Conservation (phyloP, 2,888 invertebrate genomes). For the Laspeyria flexula region DNA sequence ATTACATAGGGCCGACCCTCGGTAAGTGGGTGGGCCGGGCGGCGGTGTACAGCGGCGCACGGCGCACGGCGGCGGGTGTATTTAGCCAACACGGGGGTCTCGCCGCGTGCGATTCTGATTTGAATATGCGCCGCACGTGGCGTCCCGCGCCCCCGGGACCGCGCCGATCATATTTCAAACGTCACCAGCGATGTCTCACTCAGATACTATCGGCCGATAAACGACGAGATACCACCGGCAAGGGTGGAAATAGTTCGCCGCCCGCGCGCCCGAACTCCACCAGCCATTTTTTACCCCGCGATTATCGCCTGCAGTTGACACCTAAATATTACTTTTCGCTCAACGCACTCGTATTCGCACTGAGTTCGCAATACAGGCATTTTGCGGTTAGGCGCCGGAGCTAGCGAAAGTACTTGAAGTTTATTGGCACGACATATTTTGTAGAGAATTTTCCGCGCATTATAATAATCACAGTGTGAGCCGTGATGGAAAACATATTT, state of each 20-base stretch:
- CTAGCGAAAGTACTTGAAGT: slow-evolving; percentile 68
- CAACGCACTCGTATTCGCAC: slow-evolving; percentile 51
- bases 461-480: slow-evolving; percentile 52
- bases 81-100: slow-evolving; percentile 86
- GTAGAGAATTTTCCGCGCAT: slow-evolving; percentile 54
- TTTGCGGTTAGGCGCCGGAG: slow-evolving; percentile 64
- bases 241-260: slow-evolving; percentile 80
- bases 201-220: slow-evolving; percentile 85
- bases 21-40: slow-evolving; percentile 82
- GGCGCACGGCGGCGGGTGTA: slow-evolving; percentile 75
- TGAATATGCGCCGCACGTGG: slow-evolving; percentile 86
- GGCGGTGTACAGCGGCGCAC: slow-evolving; percentile 26
- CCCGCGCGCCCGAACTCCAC: slow-evolving; percentile 47
- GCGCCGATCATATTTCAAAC: slow-evolving; percentile 85
- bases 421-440: slow-evolving; percentile 74
- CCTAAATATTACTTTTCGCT: slow-evolving; percentile 84
- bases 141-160: slow-evolving; percentile 78
- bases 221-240: slow-evolving; percentile 75
- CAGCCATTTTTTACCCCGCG: slow-evolving; percentile 82
- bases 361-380: slow-evolving; percentile 65
- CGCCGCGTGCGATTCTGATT: slow-evolving; percentile 84
- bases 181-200: slow-evolving; percentile 86
- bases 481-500: slow-evolving; percentile 42
- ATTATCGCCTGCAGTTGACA: slow-evolving; percentile 85
- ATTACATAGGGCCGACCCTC: slow-evolving; percentile 86